A percentile compares a stretch with the other conserved stretches of the same genome.
Evolutionary conservation across 1,140 invertebrate species (phyloP).

Genomic region (Tetramorium simillimum): DNA sequence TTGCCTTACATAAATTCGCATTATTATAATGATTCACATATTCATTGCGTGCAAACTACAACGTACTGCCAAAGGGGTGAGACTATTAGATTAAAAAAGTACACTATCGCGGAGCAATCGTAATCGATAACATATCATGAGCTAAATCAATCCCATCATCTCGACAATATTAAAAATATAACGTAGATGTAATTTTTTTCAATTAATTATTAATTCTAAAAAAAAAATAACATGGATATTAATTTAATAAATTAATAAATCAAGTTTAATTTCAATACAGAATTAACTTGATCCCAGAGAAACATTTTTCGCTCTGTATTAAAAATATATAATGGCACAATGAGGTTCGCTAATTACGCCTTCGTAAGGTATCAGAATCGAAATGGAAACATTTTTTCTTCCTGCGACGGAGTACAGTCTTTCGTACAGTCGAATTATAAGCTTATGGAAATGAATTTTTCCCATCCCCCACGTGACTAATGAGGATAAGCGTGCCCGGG

Average conservation of each 20-base stretch:
- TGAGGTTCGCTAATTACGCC: neutral
- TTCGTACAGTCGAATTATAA: neutral
- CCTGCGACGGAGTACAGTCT: neutral
- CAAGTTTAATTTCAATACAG: neutral
- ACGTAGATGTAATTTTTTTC: neutral
- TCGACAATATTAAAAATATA: neutral
- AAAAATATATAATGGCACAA: neutral
- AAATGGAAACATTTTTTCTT: neutral
- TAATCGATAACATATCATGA: neutral
- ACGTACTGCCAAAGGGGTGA: neutral
- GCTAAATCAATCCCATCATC: neutral
- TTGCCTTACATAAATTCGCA: conserved; percentile 49
- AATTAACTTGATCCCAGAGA: neutral
- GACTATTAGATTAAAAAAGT: neutral
- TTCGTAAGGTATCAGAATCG: neutral
- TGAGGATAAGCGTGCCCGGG: neutral
- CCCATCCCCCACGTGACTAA: conserved; percentile 8
- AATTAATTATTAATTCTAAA: conserved; percentile 7
- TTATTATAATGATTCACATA: conserved; percentile 36
- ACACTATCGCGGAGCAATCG: neutral
- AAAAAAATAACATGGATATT: neutral
- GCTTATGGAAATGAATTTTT: neutral
- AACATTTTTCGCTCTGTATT: neutral
- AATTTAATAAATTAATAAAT: neutral
- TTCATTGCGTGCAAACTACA: conserved; percentile 24